Conservation (phyloP, 2,888 invertebrate genomes). For the Megalurothrips usitatus region DNA sequence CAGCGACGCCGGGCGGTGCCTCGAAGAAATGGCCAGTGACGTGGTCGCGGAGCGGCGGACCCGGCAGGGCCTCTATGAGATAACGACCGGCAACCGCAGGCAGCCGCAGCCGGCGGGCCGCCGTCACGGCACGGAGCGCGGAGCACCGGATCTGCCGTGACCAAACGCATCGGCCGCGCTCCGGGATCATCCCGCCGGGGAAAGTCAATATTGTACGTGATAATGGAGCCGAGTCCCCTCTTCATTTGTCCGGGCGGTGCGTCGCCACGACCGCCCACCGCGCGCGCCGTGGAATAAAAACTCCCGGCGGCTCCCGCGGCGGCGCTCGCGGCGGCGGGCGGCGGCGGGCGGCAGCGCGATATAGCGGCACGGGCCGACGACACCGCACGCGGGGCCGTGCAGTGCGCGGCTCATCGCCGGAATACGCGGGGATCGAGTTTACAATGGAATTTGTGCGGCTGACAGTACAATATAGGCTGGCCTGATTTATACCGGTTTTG, state of each 20-base stretch:
- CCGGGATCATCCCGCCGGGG: neutral
- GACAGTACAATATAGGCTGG: slow-evolving; percentile 22
- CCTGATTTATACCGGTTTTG: slow-evolving; percentile 23
- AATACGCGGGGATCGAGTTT: slow-evolving; percentile 16
- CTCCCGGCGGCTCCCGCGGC: too few species aligned
- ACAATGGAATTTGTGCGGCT: slow-evolving; percentile 22
- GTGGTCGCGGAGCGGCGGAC: neutral
- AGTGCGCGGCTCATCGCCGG: neutral
- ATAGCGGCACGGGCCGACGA: neutral
- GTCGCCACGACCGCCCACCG: too few species aligned
- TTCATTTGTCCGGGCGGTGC: too few species aligned
- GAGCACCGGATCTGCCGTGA: neutral
- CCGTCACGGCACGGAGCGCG: neutral
- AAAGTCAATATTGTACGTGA: slow-evolving; percentile 5
- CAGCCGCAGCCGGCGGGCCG: neutral
- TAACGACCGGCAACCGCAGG: neutral
- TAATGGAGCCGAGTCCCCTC: too few species aligned
- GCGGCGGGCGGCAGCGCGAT: neutral
- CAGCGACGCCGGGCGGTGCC: neutral
- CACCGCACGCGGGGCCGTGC: neutral
- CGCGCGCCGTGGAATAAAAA: too few species aligned
- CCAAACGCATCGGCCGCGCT: too few species aligned
- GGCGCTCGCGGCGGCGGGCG: neutral
- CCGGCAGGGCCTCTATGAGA: too few species aligned
- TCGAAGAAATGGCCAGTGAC: neutral